Evolutionary conservation across 2,888 invertebrate species (phyloP).

Genomic region (Nomada fabriciana): DNA sequence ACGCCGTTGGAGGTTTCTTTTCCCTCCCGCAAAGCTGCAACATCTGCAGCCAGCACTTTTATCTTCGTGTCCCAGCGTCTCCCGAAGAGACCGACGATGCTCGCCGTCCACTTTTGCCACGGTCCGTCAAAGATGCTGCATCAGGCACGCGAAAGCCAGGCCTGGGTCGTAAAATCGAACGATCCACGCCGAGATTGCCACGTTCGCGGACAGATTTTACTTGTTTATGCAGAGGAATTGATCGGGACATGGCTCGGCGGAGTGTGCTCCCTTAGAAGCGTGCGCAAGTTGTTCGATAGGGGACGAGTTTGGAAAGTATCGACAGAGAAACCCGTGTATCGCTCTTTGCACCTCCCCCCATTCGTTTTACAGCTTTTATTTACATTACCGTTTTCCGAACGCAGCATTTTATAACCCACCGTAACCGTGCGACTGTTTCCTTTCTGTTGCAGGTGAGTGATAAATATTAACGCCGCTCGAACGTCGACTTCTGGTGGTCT

Average conservation of each 20-base stretch:
- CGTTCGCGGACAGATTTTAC: background rate
- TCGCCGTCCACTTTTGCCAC: background rate
- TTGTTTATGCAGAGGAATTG: background rate
- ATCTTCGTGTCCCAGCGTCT: constrained; percentile 24
- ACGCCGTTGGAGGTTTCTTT: constrained; percentile 46
- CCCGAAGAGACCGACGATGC: constrained; percentile 2
- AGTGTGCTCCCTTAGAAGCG: too few relatives aligned
- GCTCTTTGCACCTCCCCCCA: too few relatives aligned
- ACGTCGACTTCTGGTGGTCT: background rate
- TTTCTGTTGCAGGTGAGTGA: constrained; percentile 49
- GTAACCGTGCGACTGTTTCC: background rate
- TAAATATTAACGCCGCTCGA: background rate
- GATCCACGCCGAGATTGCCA: background rate
- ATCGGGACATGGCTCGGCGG: too few relatives aligned
- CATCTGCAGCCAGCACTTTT: constrained; percentile 56
- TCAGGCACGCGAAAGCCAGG: background rate
- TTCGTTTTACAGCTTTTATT: too few relatives aligned
- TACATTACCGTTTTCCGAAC: too few relatives aligned
- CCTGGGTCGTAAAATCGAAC: constrained; percentile 22
- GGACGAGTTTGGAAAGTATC: too few relatives aligned
- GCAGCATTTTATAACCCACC: background rate
- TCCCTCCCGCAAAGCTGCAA: constrained; percentile 58
- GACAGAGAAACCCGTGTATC: too few relatives aligned
- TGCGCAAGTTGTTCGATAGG: too few relatives aligned
- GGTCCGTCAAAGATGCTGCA: constrained; percentile 19